Base-by-base conservation (phyloP, 2,113 vertebrate genomes). In the Rana temporaria region DNA sequence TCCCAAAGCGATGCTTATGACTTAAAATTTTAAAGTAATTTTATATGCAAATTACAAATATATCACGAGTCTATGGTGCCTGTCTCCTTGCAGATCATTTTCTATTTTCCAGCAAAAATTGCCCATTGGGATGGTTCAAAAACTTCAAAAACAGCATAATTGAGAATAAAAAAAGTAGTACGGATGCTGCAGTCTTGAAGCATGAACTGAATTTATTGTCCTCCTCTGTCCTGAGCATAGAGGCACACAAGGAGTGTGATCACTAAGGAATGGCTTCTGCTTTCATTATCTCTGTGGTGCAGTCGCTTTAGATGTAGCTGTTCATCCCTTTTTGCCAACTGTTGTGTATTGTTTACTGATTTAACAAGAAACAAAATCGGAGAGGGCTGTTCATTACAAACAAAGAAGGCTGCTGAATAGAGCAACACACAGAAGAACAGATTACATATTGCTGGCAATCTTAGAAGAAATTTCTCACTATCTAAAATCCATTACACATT, bases 311-410 rank as follows among this genome's bases (percentile, higher is more conserved):
- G 79, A 74, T 74, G 79, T 82, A 74, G 79, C 69, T 66, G 69
- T 63, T 74, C 62, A 65, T 82, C 52, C 70, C 8, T 82, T 81
- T 82, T 57, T 74, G 78, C 79, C 79, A 82, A 73, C 66, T 74
- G 42, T 71, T 60, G 73, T 82, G 60, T 60, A 65, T 82, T 82
- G 79, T 82, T 74, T 82, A 73, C 70, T 82, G 79, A 82, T 82
- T 82, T 82, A 74, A 64, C 79, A 74, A 74, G 60, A 82, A 82
- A 69, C 60, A 74, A 82, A 82, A 74, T 73, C 69, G 26, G 48
- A 82, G 70, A 73, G 59, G 62, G 26, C 68, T n/a, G 74, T 82
- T 82, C 70, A 82, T 82, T 82, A 66, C 26, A 82, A 57, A 82
- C 59, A 82, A 74, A 82, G 60, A 81, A 74, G 69, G 68, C 70